A percentile compares a stretch with the other conserved stretches of the same genome.
Evolutionary conservation across 2,113 vertebrate species (phyloP).

Genomic region (Pomatorhinus ruficollis): DNA sequence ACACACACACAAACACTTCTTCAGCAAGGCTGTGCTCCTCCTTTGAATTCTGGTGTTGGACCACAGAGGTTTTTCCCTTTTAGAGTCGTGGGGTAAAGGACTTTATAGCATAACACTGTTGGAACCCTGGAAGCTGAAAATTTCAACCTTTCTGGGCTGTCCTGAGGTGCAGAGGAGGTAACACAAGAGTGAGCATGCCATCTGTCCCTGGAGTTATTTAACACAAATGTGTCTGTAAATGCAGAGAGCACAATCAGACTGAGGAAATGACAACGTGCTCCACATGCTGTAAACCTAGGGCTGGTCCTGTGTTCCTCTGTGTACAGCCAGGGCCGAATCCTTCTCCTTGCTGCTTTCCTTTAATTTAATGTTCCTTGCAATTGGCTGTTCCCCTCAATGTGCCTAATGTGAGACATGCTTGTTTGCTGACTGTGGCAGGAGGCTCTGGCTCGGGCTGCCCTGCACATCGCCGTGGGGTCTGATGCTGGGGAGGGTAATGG

Average conservation of each 20-base stretch:
- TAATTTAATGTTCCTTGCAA: conserved; percentile 33
- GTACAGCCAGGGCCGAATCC: neutral
- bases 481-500: conserved; percentile 6
- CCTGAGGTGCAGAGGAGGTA: neutral
- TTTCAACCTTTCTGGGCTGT: neutral
- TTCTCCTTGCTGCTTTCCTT: conserved; percentile 13
- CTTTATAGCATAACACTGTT: neutral
- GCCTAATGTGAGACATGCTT: conserved; percentile 40
- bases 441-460: conserved; percentile 44
- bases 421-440: conserved; percentile 48
- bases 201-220: neutral
- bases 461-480: conserved; percentile 45
- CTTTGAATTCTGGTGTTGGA: neutral
- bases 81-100: neutral
- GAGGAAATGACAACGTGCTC: neutral
- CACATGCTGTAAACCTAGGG: conserved; percentile 3
- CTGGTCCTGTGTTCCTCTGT: neutral
- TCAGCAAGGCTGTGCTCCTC: neutral
- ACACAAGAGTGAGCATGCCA: neutral
- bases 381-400: conserved; percentile 5
- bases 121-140: too few species aligned
- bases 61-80: neutral
- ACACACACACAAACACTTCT: neutral
- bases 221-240: neutral
- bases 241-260: neutral